Conservation (phyloP, 2,888 invertebrate species). For the Phalera bucephala region DNA sequence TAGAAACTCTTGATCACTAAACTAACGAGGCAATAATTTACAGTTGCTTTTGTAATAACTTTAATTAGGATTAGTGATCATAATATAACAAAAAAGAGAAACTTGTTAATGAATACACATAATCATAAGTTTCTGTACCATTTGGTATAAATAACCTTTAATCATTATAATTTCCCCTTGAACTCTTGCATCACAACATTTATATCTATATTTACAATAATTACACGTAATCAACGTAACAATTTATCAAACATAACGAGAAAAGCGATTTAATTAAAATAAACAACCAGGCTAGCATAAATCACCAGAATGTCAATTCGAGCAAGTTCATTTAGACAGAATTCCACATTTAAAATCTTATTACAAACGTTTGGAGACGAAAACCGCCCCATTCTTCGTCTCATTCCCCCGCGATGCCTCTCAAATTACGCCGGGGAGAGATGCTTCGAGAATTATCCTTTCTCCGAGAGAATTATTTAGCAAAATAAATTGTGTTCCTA, state of each 20-base stretch:
- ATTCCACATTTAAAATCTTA: conserved; percentile 71
- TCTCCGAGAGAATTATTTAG: conserved; percentile 46
- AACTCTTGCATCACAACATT: no score
- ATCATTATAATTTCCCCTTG: no score
- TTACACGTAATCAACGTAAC: no score
- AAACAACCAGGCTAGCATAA: conserved; percentile 31
- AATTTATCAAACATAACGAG: conserved; percentile 25
- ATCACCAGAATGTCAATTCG: conserved; percentile 40
- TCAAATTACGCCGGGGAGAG: conserved; percentile 53
- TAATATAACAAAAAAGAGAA: no score
- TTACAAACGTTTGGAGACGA: conserved; percentile 47
- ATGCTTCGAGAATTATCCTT: conserved; percentile 52
- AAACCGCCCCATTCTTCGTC: conserved; percentile 33
- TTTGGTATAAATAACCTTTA: no score
- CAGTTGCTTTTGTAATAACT: no score
- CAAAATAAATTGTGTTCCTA: conserved; percentile 47
- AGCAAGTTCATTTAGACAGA: conserved; percentile 57
- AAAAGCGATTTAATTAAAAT: conserved; percentile 30
- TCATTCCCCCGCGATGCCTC: conserved; percentile 44
- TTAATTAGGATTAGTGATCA: no score
- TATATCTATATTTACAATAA: no score
- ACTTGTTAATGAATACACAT: no score
- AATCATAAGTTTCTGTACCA: no score
- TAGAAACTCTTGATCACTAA: no score
- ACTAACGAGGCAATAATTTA: no score